Conservation (phyloP, 2,113 vertebrate genomes). For the Larimichthys crocea region DNA sequence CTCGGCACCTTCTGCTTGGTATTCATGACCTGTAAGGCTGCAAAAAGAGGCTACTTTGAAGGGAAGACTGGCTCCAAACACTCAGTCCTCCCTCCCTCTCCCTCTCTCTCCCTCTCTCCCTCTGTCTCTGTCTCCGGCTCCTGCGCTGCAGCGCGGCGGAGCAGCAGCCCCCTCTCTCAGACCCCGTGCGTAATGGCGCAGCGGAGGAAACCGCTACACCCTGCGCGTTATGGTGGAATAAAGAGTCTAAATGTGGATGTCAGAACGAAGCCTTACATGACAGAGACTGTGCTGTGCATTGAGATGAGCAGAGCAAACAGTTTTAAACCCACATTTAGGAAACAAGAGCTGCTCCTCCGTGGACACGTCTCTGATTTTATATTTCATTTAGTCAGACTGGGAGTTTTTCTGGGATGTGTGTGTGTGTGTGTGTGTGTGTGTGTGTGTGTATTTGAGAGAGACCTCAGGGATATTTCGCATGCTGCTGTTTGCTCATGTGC, state of each 20-base stretch:
- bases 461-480: not conserved
- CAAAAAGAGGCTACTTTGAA: constrained; percentile 62
- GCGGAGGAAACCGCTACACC: not conserved
- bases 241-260: not conserved
- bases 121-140: not conserved
- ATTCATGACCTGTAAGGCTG: constrained; percentile 65
- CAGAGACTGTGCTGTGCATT: too few species aligned
- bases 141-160: constrained; percentile 36
- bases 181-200: constrained; percentile 42
- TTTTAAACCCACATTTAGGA: not conserved
- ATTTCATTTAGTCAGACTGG: not conserved
- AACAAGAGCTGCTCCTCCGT: not conserved
- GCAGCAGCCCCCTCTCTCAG: not conserved
- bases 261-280: too few species aligned
- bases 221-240: not conserved
- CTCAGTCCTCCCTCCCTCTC: constrained; percentile 18
- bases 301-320: not conserved
- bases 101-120: not conserved
- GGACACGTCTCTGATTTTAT: not conserved
- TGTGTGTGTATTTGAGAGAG: not conserved
- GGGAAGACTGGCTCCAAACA: constrained; percentile 60
- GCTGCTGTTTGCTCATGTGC: not conserved
- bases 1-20: constrained; percentile 68
- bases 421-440: not conserved
- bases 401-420: not conserved